phyloP scores from a whole-genome alignment of 2,888 invertebrate species.

The Stenichneumon culpator region DNA sequence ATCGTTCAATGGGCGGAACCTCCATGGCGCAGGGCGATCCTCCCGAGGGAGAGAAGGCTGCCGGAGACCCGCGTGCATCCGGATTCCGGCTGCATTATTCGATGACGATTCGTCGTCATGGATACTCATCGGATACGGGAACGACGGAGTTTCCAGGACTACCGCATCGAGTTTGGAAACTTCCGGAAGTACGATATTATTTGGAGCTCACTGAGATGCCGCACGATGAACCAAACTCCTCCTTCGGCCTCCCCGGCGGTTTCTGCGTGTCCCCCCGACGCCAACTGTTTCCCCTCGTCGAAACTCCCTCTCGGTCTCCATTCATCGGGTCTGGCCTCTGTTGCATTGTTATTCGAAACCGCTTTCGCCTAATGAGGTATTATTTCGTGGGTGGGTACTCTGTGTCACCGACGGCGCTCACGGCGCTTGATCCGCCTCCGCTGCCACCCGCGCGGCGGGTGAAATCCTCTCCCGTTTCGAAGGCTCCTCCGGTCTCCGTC shows the following conservation, averaged over 20 bases:
- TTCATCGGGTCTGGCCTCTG: constrained; percentile 40
- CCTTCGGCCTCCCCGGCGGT: background rate
- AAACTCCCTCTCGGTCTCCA: constrained; percentile 59
- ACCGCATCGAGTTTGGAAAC: constrained; percentile 26
- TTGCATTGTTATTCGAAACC: constrained; percentile 74
- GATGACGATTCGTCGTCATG: constrained; percentile 20
- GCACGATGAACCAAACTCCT: constrained; percentile 39
- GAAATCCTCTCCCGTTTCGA: constrained; percentile 63
- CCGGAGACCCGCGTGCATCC: background rate
- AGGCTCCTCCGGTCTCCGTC: constrained; percentile 22
- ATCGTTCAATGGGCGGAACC: too few species aligned
- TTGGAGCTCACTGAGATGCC: constrained; percentile 44
- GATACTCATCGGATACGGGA: constrained; percentile 14
- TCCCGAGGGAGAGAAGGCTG: too few species aligned
- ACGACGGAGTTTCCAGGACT: constrained; percentile 24
- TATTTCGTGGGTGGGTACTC: constrained; percentile 61
- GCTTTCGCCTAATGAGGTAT: constrained; percentile 73
- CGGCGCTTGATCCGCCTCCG: constrained; percentile 53
- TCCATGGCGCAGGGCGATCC: too few species aligned
- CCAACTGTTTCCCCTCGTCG: constrained; percentile 5
- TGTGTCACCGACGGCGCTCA: constrained; percentile 8
- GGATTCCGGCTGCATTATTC: constrained; percentile 1
- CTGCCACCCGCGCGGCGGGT: constrained; percentile 31
- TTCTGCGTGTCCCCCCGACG: background rate
- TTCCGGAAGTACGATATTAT: constrained; percentile 54